phyloP scores from a whole-genome alignment of 2,113 vertebrate species.

The Eclectus roratus region DNA sequence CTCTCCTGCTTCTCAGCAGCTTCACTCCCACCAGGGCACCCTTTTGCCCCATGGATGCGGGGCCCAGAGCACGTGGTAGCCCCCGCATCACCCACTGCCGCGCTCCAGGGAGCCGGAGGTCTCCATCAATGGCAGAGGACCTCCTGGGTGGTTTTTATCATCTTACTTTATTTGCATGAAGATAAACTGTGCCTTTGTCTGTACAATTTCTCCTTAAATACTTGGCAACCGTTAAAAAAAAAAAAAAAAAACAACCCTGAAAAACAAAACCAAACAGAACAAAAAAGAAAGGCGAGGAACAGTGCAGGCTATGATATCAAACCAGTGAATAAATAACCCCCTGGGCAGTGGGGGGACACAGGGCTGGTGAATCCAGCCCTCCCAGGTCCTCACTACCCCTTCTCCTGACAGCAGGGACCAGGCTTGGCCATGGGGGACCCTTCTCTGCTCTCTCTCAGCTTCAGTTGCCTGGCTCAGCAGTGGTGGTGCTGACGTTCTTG shows the following conservation, averaged over 20 bases:
- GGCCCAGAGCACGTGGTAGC: fast-evolving
- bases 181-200: conserved; percentile 1
- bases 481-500: neutral
- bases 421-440: neutral
- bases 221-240: conserved; percentile 16
- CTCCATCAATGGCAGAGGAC: neutral
- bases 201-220: conserved; percentile 62
- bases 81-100: neutral
- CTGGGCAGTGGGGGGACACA: neutral
- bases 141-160: neutral
- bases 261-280: neutral
- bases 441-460: neutral
- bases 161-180: conserved; percentile 61
- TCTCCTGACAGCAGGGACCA: neutral
- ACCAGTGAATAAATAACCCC: conserved; percentile 67
- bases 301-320: conserved; percentile 42
- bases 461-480: neutral
- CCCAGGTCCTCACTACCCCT: neutral
- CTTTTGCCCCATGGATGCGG: fast-evolving
- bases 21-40: neutral
- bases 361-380: neutral
- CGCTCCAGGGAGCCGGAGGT: neutral
- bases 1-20: neutral
- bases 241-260: neutral
- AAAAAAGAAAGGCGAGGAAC: neutral